Base-by-base conservation (phyloP, 2,113 vertebrate species). In the Alouatta palliata region DNA sequence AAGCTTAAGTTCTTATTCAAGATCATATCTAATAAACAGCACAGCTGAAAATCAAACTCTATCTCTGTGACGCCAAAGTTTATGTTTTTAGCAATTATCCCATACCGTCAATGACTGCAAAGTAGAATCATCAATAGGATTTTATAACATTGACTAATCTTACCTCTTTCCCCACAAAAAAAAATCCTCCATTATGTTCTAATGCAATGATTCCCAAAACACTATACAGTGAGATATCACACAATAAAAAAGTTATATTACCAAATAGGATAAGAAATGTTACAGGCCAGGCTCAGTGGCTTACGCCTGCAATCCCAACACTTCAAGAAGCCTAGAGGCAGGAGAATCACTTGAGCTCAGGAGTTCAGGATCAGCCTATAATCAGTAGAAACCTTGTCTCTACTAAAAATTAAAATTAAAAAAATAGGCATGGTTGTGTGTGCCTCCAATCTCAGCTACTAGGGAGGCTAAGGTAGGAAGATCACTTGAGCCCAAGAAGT, bases 1-100 rank as follows among this genome's bases (percentile, higher is more conserved):
- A 95, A 87, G 32, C 23, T 76, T 76, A 77, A 77, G 13, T 82
- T 90, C 58, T 83, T 87, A 90, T 30, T 25, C n/a, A 87, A 90
- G 75, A 43, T 90, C 56, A 90, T 12, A 64, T 49, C 52, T 77
- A 86, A 93, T 82, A 76, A 76, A 94, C 1, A 88, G 70, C 47
- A 92, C 35, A 86, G 66, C 25, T 92, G 27, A 92, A 94, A 96
- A 89, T 90, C 45, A 80, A 70, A 92, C 83, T 19, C 66, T 94
- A 19, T 35, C 68, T 54, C 14, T 79, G 23, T 56, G 52, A 87
- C 45, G 37, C n/a, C 16, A 87, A 86, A 47, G 56, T 32, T 66
- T 19, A 16, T 82, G 20, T 94, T 86, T 91, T 92, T 64, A 86
- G 80, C 14, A 81, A 66, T 6, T 11, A 52, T 66, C n/a, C 20